phyloP scores from a whole-genome alignment of 2,888 invertebrate species.

The Melieria picta region DNA sequence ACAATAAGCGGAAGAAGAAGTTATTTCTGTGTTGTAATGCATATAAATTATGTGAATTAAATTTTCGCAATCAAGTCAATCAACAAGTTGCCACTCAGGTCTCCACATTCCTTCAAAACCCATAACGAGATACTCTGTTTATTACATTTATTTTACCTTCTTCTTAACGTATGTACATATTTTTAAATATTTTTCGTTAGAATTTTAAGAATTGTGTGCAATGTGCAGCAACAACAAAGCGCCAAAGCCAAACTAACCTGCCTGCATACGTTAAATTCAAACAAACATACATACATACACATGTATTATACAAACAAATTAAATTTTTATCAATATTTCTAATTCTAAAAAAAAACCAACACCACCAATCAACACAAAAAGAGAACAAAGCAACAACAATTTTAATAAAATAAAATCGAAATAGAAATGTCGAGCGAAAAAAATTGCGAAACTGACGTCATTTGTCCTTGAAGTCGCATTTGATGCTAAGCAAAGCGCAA shows the following conservation, averaged over 20 bases:
- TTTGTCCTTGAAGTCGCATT: slow-evolving; percentile 40
- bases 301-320: not conserved
- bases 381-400: not conserved
- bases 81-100: too few relatives aligned
- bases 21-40: too few relatives aligned
- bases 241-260: too few relatives aligned
- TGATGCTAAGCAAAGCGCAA: slow-evolving; percentile 33
- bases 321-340: not conserved
- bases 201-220: not conserved
- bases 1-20: too few relatives aligned
- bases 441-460: slow-evolving; percentile 32
- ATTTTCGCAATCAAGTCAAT: too few relatives aligned
- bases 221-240: too few relatives aligned
- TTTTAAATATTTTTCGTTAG: not conserved
- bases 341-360: not conserved
- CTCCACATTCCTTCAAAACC: too few relatives aligned
- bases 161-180: not conserved
- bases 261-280: slow-evolving; percentile 15
- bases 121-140: too few relatives aligned
- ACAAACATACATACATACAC: slow-evolving; percentile 2
- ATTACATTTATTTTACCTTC: too few relatives aligned
- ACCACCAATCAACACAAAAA: not conserved
- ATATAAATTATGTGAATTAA: too few relatives aligned
- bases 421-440: too few relatives aligned
- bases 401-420: not conserved